A percentile compares a stretch with the other conserved stretches of the same genome.
These are phyloP conservation scores for Actinia equina DNA, from an alignment of 64 coral and sea anemone species.

Conservation along the genomic window DNA sequence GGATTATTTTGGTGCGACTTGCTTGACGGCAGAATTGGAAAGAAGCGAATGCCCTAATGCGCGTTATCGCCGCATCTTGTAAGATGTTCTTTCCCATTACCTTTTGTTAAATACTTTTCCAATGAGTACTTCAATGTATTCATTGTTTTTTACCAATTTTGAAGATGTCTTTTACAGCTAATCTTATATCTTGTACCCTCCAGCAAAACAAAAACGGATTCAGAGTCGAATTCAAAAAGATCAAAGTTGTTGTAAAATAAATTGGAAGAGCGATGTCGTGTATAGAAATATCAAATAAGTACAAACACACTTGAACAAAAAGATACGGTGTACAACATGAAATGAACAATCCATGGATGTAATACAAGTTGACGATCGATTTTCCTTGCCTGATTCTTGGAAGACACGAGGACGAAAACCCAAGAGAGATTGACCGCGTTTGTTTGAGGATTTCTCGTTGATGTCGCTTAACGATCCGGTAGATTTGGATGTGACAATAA, in stretches of 20 bases:
- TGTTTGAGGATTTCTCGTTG: background rate
- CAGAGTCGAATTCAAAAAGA: background rate
- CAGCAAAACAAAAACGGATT: background rate
- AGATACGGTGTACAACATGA: background rate
- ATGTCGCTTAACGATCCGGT: conserved; percentile 17
- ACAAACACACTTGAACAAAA: too few species aligned
- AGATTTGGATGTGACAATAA: background rate
- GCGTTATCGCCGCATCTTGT: too few species aligned
- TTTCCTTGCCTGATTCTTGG: background rate
- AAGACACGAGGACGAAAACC: background rate
- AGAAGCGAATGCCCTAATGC: too few species aligned
- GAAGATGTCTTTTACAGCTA: too few species aligned
- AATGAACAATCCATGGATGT: background rate
- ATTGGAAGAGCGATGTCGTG: background rate
- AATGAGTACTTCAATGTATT: too few species aligned
- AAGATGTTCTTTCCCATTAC: too few species aligned
- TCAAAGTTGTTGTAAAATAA: background rate
- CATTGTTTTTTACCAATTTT: too few species aligned
- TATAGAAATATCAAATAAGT: too few species aligned
- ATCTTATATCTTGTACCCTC: background rate
- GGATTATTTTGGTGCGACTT: too few species aligned
- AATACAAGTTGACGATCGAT: background rate
- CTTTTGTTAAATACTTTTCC: too few species aligned
- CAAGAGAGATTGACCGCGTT: background rate
- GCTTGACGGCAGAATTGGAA: too few species aligned